Evolutionary conservation across 2,888 invertebrate species (phyloP), one percentile per base, ranked within the genome.

Genomic region (Parapristionchus giblindavisi): DNA sequence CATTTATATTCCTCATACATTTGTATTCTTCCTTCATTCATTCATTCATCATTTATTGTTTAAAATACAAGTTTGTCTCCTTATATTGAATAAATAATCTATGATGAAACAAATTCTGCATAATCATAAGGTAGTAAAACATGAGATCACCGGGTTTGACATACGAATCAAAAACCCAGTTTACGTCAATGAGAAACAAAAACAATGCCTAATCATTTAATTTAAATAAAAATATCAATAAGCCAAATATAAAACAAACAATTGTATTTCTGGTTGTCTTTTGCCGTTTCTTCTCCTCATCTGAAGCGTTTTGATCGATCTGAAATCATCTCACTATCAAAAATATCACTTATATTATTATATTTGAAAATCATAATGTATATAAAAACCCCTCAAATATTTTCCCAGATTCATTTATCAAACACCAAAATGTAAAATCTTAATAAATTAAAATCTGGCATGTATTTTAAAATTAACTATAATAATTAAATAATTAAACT

Each of bases 201-300:
- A n/a, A n/a, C n/a, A n/a, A n/a, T 48, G 21, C 21, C 21, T 21
- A 14, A 48, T 21, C 48, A 11, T 48, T 21, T 48, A 48, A 48
- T 11, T 11, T 48, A 48, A 48, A 48, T 21, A 48, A 48, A 48
- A 11, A 48, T 11, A 48, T n/a, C n/a, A 24, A 14, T 11, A 17
- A 58, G 14, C 11, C 14, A 58, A 29, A 14, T 17, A 58, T 11
- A 11, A 11, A 58, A 34, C 34, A 17, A 8, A 63, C 63, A 58
- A 77, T 79, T 1, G 85, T 86, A 77, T 83, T 86, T 54, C 84
- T 75, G 24, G 83, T 84, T 77, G 81, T 79, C 66, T 78, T 70
- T 58, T 79, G 78, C 29, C 84, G 70, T 24, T 80, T 80, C 75
- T 83, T 80, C 76, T 85, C 84, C 5, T 77, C 77, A 71, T 85